Base-by-base conservation (phyloP, 2,797 vertebrate species). In the Stomatorhinus walkeri region DNA sequence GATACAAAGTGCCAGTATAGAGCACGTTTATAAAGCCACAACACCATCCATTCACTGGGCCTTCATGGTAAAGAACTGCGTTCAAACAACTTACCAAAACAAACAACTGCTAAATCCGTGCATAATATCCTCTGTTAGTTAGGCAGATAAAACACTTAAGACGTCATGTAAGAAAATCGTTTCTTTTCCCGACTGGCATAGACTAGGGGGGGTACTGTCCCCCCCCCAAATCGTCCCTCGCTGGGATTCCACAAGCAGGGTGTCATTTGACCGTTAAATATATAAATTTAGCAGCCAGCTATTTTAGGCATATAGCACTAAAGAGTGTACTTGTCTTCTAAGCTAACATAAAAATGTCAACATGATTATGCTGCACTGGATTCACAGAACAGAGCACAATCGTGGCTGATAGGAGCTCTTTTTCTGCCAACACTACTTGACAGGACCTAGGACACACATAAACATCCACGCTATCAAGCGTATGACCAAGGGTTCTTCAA, bases 381-480 rank as follows among this genome's bases (percentile, higher is more conserved):
- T 32, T 52, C 83, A 52, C 83, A 85, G 46, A 51, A 51, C 48
- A 32, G 81, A 48, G n/a, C 48, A 16, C 46, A 81, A 81, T 81
- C 24, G 6, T 85, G 9, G 40, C 79, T 46, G 40, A 83, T n/a
- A 46, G 40, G 32, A 24, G 43, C 48, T 51, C 83, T 49, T 49
- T 52, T 49, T 85, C 22, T 49, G 83, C 81, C 81, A 83, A 48
- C 79, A 83, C 83, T 51, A 51, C 48, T 85, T 85, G 83, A 85
- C 83, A 85, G 22, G 22, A 85, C 12, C 83, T 48, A 85, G 83
- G 22, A 52, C n/a, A 51, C 36, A 46, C 76, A 46, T 22, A 46
- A 8, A 81, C 76, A 46, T 43, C 8, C 40, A 46, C 19, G 1
- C 76, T 81, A 46, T 81, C 43, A 5, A 46, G 43, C n/a, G 2